Base-by-base conservation (phyloP, 2,797 vertebrate genomes). In the Sebastiscus albofasciatus region DNA sequence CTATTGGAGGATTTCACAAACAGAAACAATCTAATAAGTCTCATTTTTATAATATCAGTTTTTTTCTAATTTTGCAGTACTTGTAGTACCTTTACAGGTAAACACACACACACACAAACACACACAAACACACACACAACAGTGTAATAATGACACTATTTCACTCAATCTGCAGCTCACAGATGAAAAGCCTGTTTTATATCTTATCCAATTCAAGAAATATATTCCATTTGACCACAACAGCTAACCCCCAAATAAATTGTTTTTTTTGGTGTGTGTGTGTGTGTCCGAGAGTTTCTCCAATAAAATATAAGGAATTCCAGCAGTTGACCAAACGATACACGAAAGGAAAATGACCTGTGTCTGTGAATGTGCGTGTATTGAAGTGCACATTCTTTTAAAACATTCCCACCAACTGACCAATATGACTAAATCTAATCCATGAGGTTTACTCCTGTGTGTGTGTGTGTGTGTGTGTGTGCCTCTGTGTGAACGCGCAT, bases 361-460 rank as follows among this genome's bases (percentile, higher is more conserved):
- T 49, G 67, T 24, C 9, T 29, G 29, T 33, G 34, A 16, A 22
- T 18, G 36, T 65, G 6, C 64, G 52, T 68, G 65, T 46, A 8
- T 56, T 36, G 2, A 42, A 64, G 33, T 39, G 52, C 9, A 4
- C 34, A 66, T 81, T 78, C 60, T 39, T 80, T 52, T 56, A 34
- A 61, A 79, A 49, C 59, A 65, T 67, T 49, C 52, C 67, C 20
- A 67, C 64, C 62, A 54, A 75, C 61, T 82, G 64, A 58, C 67
- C 67, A 54, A 79, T 77, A 85, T 82, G 24, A 81, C 71, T 64
- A 52, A 84, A 86, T 87, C 42, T 64, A 86, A 89, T 83, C 78
- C 60, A 56, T 18, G 59, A 72, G 67, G 65, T 80, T 42, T 65
- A 75, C 82, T 69, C 22, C n/a, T 75, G n/a, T 76, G 70, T 16